Evolutionary conservation across 2,888 invertebrate genomes (phyloP).

Genomic region (Zelleria hepariella): DNA sequence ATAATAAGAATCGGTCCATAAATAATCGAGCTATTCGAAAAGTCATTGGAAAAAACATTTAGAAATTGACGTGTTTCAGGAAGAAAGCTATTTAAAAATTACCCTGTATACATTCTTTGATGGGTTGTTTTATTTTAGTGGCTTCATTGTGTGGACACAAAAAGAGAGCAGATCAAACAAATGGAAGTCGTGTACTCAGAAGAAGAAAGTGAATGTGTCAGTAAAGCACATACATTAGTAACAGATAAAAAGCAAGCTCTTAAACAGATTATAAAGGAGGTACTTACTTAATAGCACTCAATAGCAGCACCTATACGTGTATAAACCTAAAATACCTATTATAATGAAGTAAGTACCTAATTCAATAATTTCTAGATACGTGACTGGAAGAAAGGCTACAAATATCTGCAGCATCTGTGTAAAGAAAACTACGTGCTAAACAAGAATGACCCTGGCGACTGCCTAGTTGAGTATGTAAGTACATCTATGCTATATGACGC

Average conservation of each 20-base stretch:
- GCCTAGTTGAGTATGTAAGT: slow-evolving; percentile 41
- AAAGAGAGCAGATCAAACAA: slow-evolving; percentile 27
- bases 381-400: slow-evolving; percentile 44
- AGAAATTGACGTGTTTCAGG: no score
- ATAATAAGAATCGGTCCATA: no score
- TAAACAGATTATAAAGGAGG: slow-evolving; percentile 37
- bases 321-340: neutral
- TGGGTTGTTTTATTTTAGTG: slow-evolving; percentile 28
- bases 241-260: slow-evolving; percentile 23
- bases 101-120: no score
- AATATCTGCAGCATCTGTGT: slow-evolving; percentile 34
- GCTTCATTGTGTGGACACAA: slow-evolving; percentile 30
- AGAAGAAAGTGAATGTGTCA: slow-evolving; percentile 32
- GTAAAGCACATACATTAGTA: slow-evolving; percentile 20
- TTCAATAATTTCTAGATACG: slow-evolving; percentile 28
- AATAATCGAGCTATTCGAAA: no score
- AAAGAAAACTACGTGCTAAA: slow-evolving; percentile 24
- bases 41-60: no score
- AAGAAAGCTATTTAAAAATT: no score
- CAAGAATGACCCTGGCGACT: slow-evolving; percentile 20
- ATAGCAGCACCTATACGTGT: neutral
- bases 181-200: slow-evolving; percentile 25
- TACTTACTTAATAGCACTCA: slow-evolving; percentile 16
- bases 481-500: no score
- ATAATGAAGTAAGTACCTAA: neutral